Evolutionary conservation across 2,888 invertebrate species (phyloP), one percentile per base, ranked within the genome.

Genomic region (Temnothorax unifasciatus): DNA sequence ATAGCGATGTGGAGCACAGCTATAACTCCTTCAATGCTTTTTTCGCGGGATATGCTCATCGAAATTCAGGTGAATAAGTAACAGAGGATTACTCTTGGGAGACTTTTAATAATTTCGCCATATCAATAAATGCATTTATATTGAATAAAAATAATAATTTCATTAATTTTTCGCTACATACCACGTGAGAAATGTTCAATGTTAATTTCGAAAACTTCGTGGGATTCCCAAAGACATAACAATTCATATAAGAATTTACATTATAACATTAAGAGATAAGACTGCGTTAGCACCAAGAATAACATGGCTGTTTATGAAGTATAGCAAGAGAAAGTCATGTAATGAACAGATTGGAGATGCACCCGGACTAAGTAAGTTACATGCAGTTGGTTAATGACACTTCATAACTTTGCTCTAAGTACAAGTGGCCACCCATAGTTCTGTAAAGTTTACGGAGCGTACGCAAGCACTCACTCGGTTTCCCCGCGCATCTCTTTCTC

Each of bases 401-500:
- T 83, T 76, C 73, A 71, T 79, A 85, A 86, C 86, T 89, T 83
- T 54, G 82, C 75, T 68, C 54, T 82, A 88, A 89, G 69, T 89
- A 88, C 84, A 87, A 85, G 87, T 86, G 84, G 79, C 73, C 84
- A 73, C 82, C 74, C 82, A 77, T 79, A 86, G 77, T 88, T 88
- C 83, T 82, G 52, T 57, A 73, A 89, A 89, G 88, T 89, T 88
- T 86, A 86, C 83, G 84, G 77, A 85, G 86, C 85, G 82, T 83
- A 71, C 63, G 83, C 79, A 77, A 86, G 52, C 73, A 74, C 66
- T 68, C 54, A 50, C 63, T 81, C 38, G 82, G 68, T 69, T 74
- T 82, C 73, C 41, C 79, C 54, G 57, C 44, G 41, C 57, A 29
- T 44, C 69, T 68, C 69, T 71, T 63, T 75, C 76, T 50, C 74